Percentiles rank a stretch among this genome's conserved stretches.
Conservation (phyloP, 37 sponge, comb jelly and placozoan species). For the Aphrocallistes beatrix region DNA sequence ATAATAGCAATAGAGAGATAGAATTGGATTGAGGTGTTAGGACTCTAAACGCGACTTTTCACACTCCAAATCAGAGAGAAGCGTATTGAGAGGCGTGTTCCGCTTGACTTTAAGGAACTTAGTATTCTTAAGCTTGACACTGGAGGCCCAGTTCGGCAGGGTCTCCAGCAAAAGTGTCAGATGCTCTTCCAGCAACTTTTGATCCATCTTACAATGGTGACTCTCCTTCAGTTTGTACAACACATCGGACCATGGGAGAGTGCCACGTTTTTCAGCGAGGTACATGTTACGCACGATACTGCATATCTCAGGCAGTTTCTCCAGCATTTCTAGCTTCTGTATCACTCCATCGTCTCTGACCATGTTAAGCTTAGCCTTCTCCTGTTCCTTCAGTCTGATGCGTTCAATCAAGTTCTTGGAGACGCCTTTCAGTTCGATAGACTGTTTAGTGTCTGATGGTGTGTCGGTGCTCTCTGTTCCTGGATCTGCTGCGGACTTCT, state of each 20-base stretch:
- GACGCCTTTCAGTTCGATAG: slow-evolving; percentile 4
- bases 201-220: neutral
- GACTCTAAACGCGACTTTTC: slow-evolving; percentile 9
- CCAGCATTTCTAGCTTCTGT: neutral
- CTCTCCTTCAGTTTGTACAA: neutral
- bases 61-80: slow-evolving; percentile 5
- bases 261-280: neutral
- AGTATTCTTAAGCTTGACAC: neutral
- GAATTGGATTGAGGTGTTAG: neutral
- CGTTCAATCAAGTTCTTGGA: slow-evolving; percentile 9
- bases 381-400: neutral
- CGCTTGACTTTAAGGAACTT: slow-evolving; percentile 14
- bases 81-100: neutral
- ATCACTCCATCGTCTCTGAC: neutral
- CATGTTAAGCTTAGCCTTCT: neutral
- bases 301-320: neutral
- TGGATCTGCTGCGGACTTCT: neutral
- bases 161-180: neutral
- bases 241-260: neutral
- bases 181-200: neutral
- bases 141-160: neutral
- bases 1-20: neutral
- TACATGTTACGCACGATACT: slow-evolving; percentile 1
- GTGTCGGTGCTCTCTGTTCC: neutral
- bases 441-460: neutral